Evolutionary conservation across 2,797 vertebrate species (phyloP).

Genomic region (Platyrinchus mystaceus): DNA sequence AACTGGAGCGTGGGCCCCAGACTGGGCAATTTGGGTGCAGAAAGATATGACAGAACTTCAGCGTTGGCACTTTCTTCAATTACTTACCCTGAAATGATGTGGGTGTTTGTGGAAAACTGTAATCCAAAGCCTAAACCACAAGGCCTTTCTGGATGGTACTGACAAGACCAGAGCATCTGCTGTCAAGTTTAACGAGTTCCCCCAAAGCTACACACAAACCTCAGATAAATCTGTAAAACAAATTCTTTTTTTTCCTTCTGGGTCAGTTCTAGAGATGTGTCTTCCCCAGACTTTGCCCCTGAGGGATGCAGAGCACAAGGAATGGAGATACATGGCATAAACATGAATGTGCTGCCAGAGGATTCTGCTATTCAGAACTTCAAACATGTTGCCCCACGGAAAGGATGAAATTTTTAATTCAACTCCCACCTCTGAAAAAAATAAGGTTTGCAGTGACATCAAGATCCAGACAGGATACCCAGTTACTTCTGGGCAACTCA

Average conservation of each 20-base stretch:
- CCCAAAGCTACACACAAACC: conserved; percentile 45
- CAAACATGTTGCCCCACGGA: not conserved
- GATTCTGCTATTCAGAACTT: not conserved
- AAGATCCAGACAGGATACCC: not conserved
- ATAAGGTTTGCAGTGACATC: not conserved
- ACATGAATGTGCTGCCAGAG: not conserved
- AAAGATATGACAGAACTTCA: not conserved
- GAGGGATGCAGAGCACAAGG: not conserved
- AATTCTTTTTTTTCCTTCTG: not conserved
- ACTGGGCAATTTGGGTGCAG: not conserved
- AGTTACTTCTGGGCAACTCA: not conserved
- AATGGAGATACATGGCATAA: not conserved
- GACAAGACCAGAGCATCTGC: conserved; percentile 37
- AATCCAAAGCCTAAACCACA: conserved; percentile 40
- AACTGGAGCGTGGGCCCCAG: not conserved
- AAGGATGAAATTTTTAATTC: not conserved
- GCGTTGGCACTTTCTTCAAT: not conserved
- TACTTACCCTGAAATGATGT: conserved; percentile 6
- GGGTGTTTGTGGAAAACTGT: conserved; percentile 9
- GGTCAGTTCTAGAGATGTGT: conserved; percentile 4
- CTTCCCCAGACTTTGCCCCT: not conserved
- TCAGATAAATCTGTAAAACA: conserved; percentile 38
- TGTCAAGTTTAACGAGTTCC: not conserved
- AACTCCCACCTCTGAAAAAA: not conserved
- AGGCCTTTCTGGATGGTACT: not conserved